Percentiles rank a stretch among this genome's conserved stretches.
These are phyloP conservation scores for Eurystomus glaucurus DNA, from an alignment of 2,797 vertebrate species.

Conservation along the genomic window DNA sequence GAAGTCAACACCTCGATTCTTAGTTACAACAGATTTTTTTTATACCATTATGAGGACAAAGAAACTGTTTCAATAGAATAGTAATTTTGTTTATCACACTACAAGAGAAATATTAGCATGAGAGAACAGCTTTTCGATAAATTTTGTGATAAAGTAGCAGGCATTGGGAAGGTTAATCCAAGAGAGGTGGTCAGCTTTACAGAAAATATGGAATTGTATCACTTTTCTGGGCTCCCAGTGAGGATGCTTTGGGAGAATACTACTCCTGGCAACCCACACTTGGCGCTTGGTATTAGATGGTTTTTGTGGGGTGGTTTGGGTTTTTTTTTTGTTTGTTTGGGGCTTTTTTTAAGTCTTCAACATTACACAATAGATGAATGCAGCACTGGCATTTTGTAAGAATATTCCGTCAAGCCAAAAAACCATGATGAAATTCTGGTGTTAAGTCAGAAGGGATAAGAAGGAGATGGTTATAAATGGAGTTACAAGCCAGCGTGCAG, in stretches of 20 bases:
- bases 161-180: not conserved
- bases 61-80: not conserved
- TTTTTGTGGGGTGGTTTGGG: not conserved
- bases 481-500: not conserved
- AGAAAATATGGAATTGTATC: not conserved
- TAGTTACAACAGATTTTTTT: not conserved
- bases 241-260: conserved; percentile 30
- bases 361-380: not conserved
- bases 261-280: not conserved
- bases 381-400: not conserved
- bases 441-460: not conserved
- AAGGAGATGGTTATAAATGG: not conserved
- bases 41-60: not conserved
- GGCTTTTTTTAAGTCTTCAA: not conserved
- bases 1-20: not conserved
- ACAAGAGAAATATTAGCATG: not conserved
- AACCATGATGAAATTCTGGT: not conserved
- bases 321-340: not conserved
- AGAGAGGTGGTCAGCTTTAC: not conserved
- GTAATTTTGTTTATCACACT: not conserved
- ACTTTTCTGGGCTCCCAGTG: not conserved
- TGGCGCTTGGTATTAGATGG: not conserved
- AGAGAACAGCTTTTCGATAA: not conserved
- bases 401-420: not conserved
- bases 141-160: not conserved